These are phyloP conservation scores for Gallinago media DNA, from an alignment of 2,113 vertebrate species.

Conservation along the genomic window DNA sequence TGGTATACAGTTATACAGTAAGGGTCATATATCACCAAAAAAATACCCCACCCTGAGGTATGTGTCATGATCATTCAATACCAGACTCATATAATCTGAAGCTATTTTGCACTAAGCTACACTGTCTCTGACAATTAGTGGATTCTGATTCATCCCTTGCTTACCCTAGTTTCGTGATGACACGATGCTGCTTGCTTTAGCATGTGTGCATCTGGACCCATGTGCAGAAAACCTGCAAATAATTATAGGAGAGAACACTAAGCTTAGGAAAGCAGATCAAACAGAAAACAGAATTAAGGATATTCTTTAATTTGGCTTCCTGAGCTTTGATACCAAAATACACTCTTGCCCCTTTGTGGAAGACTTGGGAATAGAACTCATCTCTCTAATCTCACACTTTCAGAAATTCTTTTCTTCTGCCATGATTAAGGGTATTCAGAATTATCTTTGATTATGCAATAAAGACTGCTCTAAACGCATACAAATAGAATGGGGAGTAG, in stretches of 20 bases:
- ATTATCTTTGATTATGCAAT: background rate
- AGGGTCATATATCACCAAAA: background rate
- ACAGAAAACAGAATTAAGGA: background rate
- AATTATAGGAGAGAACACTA: background rate
- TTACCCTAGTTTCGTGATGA: background rate
- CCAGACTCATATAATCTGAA: background rate
- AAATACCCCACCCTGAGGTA: background rate
- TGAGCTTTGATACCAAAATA: background rate
- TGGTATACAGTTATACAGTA: background rate
- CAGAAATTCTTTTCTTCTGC: background rate
- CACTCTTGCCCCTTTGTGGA: background rate
- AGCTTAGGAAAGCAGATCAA: background rate
- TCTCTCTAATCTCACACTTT: background rate
- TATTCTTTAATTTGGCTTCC: background rate
- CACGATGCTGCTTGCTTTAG: background rate
- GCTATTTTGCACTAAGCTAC: background rate
- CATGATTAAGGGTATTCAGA: background rate
- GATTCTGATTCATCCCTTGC: background rate
- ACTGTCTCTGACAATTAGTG: fast-evolving
- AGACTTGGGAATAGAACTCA: background rate
- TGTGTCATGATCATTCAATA: background rate
- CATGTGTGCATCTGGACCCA: background rate
- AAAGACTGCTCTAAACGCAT: background rate
- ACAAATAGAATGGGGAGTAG: background rate
- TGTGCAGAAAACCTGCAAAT: background rate